A percentile compares a stretch with the other conserved stretches of the same genome.
These are phyloP conservation scores for Lepidocolaptes lacrymiger DNA, from an alignment of 2,797 vertebrate genomes.

Conservation along the genomic window DNA sequence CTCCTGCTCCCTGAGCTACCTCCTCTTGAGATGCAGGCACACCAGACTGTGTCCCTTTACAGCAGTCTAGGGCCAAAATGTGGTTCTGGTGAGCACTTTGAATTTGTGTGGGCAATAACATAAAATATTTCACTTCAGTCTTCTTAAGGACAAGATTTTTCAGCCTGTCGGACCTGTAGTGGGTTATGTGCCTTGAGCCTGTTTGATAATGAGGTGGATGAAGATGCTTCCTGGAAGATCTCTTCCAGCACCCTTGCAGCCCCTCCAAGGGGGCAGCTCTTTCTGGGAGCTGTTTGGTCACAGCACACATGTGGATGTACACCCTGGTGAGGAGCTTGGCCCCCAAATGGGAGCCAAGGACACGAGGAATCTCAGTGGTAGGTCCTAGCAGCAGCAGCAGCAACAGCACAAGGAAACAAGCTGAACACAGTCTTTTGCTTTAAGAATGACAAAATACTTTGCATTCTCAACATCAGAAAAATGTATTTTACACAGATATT, in stretches of 20 bases:
- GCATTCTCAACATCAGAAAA: not conserved
- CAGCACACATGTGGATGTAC: accelerated
- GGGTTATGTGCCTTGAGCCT: not conserved
- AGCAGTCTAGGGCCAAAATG: not conserved
- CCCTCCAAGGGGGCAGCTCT: accelerated
- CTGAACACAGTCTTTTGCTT: not conserved
- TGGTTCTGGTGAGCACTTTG: not conserved
- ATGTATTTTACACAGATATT: not conserved
- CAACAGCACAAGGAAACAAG: not conserved
- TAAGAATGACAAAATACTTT: not conserved
- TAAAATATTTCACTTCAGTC: not conserved
- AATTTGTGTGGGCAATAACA: not conserved
- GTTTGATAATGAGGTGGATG: not conserved
- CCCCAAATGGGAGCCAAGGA: not conserved
- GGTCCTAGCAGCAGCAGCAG: not conserved
- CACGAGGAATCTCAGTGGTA: not conserved
- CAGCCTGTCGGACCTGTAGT: not conserved
- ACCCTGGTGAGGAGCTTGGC: not conserved
- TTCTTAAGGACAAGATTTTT: not conserved
- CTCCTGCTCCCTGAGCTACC: not conserved
- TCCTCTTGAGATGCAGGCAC: not conserved
- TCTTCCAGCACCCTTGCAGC: not conserved
- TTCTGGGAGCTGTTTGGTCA: not conserved
- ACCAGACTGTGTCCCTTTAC: accelerated
- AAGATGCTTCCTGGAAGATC: not conserved